Percentiles rank a stretch among this genome's conserved stretches.
phyloP scores from a whole-genome alignment of 2,797 vertebrate genomes.

The Sebastes melanostomus region DNA sequence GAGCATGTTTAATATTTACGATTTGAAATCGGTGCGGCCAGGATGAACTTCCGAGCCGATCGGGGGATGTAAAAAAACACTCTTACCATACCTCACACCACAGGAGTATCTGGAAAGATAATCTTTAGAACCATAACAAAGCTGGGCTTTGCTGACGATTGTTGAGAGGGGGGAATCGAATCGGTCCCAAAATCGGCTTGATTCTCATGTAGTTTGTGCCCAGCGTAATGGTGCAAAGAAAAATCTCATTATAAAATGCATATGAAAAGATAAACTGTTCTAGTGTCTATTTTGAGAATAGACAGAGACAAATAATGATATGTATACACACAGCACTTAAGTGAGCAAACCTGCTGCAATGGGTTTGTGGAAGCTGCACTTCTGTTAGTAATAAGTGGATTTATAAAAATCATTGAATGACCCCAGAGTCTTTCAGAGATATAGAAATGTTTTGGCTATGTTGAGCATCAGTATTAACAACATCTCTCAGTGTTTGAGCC shows the following conservation, averaged over 20 bases:
- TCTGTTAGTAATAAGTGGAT: neutral
- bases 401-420: neutral
- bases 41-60: too few relatives aligned
- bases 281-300: neutral
- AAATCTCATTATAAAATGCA: neutral
- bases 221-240: neutral
- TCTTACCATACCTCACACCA: too few relatives aligned
- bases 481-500: slow-evolving; percentile 9
- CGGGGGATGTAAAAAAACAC: neutral
- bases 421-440: neutral
- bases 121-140: too few relatives aligned
- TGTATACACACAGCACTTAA: neutral
- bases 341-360: neutral
- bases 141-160: too few relatives aligned
- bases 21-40: too few relatives aligned
- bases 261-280: neutral
- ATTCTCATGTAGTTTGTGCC: too few relatives aligned
- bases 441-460: neutral
- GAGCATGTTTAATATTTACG: too few relatives aligned
- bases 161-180: too few relatives aligned
- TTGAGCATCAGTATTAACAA: neutral
- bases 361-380: neutral
- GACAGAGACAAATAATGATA: neutral
- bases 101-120: too few relatives aligned
- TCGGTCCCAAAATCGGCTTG: too few relatives aligned